phyloP scores from a whole-genome alignment of 2,888 invertebrate genomes.

The Sesia bembeciformis region DNA sequence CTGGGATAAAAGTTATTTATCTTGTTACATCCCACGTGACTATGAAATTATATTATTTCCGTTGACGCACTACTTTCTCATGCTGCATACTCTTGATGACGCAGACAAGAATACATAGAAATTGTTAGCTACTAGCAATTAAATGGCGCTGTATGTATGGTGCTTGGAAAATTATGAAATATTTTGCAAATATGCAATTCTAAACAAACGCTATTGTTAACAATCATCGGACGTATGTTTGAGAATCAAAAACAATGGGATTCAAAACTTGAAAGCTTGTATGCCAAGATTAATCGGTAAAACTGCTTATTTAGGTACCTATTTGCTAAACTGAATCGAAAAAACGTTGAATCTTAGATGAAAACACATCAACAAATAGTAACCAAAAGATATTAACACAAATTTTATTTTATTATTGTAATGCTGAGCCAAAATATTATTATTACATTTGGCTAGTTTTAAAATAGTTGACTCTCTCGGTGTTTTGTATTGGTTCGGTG shows the following conservation, averaged over 20 bases:
- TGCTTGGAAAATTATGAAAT: too few species aligned
- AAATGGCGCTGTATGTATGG: too few species aligned
- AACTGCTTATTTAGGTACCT: too few species aligned
- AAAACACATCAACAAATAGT: not conserved
- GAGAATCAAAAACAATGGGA: too few species aligned
- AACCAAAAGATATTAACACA: not conserved
- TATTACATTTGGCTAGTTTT: constrained; percentile 12
- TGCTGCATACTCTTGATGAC: not conserved
- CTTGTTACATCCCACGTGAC: not conserved
- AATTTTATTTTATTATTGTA: constrained; percentile 8
- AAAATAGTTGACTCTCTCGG: constrained; percentile 21
- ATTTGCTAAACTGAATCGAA: too few species aligned
- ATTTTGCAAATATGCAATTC: too few species aligned
- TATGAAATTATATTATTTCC: not conserved
- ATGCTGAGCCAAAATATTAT: constrained; percentile 10
- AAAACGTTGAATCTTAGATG: too few species aligned
- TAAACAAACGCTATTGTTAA: too few species aligned
- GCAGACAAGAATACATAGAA: not conserved
- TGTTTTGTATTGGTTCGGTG: constrained; percentile 34
- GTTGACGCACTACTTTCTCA: not conserved
- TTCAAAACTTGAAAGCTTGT: too few species aligned
- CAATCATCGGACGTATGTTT: too few species aligned
- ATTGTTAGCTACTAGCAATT: not conserved
- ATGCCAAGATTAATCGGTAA: too few species aligned
- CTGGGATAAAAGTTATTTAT: not conserved